Evolutionary conservation across 2,113 vertebrate genomes (phyloP).

Genomic region (Neopipo cinnamomea): DNA sequence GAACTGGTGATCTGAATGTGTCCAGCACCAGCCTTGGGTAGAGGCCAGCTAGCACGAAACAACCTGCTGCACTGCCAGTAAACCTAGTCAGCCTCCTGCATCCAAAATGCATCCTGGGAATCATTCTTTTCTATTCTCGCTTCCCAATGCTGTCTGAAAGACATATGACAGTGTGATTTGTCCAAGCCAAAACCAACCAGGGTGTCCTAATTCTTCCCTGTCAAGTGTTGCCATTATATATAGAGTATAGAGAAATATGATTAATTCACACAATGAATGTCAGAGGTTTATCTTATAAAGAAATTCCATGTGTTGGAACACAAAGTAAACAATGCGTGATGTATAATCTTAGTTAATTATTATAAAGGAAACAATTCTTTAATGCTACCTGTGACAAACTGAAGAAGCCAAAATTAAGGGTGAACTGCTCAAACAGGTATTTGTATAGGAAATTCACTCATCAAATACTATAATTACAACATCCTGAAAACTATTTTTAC

Average conservation of each 20-base stretch:
- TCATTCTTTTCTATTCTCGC: background rate
- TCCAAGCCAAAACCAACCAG: background rate
- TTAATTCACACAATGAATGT: background rate
- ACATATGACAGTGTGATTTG: background rate
- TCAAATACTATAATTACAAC: background rate
- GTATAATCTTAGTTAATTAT: background rate
- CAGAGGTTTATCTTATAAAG: background rate
- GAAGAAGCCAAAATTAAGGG: background rate
- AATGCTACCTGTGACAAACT: background rate
- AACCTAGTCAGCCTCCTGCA: background rate
- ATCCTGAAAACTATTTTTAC: background rate
- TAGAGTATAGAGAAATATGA: background rate
- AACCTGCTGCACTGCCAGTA: background rate
- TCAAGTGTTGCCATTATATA: background rate
- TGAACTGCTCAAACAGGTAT: background rate
- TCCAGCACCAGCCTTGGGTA: too few species aligned
- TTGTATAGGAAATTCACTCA: background rate
- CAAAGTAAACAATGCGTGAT: background rate
- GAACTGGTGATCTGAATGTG: background rate
- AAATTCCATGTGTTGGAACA: background rate
- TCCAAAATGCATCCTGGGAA: background rate
- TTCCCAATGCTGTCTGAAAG: background rate
- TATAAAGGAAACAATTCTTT: background rate
- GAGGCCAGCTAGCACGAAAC: background rate
- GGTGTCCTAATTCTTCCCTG: background rate